These are phyloP conservation scores for Paratilapia polleni DNA, from an alignment of 2,113 vertebrate species.

Conservation along the genomic window DNA sequence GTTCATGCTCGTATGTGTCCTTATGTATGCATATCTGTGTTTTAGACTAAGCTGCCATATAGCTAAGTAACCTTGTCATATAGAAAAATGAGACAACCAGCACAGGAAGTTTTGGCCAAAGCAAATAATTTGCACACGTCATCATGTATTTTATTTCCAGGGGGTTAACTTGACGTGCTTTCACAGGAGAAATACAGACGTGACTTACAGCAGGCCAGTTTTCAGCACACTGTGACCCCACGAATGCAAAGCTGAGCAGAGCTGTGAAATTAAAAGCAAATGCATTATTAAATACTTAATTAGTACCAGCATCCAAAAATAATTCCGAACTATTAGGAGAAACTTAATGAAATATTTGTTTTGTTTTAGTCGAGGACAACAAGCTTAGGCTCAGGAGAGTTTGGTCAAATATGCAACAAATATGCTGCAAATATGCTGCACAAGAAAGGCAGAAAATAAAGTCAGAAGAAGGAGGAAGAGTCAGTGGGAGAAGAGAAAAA, in stretches of 20 bases:
- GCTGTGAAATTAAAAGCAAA: background rate
- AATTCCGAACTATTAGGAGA: background rate
- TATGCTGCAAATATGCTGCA: constrained; percentile 2
- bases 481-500: constrained; percentile 8
- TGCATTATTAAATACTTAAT: constrained; percentile 30
- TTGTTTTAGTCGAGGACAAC: constrained; percentile 1
- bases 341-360: background rate
- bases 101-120: background rate
- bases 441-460: constrained; percentile 18
- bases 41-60: background rate
- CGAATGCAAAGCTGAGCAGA: background rate
- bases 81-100: background rate
- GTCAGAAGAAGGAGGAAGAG: background rate
- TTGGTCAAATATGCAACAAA: background rate
- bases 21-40: background rate
- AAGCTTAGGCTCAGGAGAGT: constrained; percentile 22
- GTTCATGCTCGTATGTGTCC: background rate
- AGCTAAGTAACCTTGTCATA: background rate
- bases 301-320: background rate
- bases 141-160: background rate
- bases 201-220: background rate
- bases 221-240: background rate
- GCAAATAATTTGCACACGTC: background rate
- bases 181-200: background rate
- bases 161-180: background rate